Conservation (phyloP, 2,797 vertebrate genomes). For the Gadopsis bispinosus region DNA sequence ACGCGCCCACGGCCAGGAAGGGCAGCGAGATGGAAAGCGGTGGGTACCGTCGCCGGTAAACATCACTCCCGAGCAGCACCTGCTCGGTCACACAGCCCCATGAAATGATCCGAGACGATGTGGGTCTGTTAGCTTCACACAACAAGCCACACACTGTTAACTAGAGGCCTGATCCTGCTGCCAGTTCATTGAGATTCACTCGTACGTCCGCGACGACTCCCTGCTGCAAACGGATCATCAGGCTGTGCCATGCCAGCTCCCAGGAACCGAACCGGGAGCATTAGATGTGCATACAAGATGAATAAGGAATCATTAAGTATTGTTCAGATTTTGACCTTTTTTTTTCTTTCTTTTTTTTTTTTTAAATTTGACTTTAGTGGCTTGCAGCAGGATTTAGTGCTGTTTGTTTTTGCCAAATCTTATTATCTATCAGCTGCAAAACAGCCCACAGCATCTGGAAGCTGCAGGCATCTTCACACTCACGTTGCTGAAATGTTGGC, state of each 20-base stretch:
- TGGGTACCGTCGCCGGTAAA: constrained; percentile 72
- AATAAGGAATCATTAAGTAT: background rate
- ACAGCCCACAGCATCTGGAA: constrained; percentile 33
- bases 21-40: constrained; percentile 92
- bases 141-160: constrained; percentile 25
- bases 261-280: background rate
- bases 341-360: too few relatives aligned
- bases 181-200: constrained; percentile 42
- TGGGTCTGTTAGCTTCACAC: constrained; percentile 37
- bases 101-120: constrained; percentile 24
- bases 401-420: constrained; percentile 12
- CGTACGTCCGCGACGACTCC: constrained; percentile 8
- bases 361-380: background rate
- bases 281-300: background rate
- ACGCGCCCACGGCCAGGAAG: constrained; percentile 93
- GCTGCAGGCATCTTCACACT: constrained; percentile 34
- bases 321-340: background rate
- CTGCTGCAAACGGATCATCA: constrained; percentile 17
- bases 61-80: constrained; percentile 42
- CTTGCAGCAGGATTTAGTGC: constrained; percentile 21
- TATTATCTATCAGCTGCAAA: constrained; percentile 22
- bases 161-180: constrained; percentile 38
- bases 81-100: constrained; percentile 37
- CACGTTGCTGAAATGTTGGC: constrained; percentile 44
- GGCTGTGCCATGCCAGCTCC: background rate